phyloP scores from a whole-genome alignment of 1,140 invertebrate species.

The Ruditapes philippinarum region DNA sequence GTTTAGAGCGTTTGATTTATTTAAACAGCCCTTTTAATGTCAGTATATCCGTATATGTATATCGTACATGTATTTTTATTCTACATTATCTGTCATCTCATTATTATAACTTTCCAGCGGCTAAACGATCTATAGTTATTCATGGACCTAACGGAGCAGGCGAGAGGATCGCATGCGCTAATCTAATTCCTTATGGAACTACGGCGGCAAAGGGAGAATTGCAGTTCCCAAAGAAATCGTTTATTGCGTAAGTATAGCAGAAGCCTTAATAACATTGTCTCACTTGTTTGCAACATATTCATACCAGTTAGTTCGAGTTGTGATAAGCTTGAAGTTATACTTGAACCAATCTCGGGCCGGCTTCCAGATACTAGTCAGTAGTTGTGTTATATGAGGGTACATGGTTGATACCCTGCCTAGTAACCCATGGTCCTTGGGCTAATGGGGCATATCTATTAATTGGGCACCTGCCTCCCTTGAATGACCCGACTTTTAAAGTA shows the following conservation, averaged over 20 bases:
- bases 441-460: too few relatives aligned
- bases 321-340: background rate
- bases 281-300: background rate
- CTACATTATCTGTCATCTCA: too few relatives aligned
- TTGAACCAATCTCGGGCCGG: background rate
- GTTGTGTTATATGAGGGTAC: background rate
- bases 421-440: too few relatives aligned
- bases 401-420: too few relatives aligned
- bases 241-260: slow-evolving; percentile 49
- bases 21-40: too few relatives aligned
- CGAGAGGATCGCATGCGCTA: slow-evolving; percentile 63
- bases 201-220: background rate
- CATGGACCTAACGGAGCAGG: slow-evolving; percentile 91
- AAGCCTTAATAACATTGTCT: background rate
- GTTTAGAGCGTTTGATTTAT: too few relatives aligned
- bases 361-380: background rate
- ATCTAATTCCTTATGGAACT: slow-evolving; percentile 64
- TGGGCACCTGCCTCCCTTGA: too few relatives aligned
- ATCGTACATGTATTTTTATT: too few relatives aligned
- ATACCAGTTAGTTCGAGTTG: background rate
- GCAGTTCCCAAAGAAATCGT: background rate
- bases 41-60: too few relatives aligned
- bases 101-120: slow-evolving; percentile 54
- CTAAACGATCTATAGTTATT: slow-evolving; percentile 87
- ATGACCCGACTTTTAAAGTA: too few relatives aligned